Conservation (phyloP, 2,888 invertebrate species). For the Drosophila neonasuta region DNA sequence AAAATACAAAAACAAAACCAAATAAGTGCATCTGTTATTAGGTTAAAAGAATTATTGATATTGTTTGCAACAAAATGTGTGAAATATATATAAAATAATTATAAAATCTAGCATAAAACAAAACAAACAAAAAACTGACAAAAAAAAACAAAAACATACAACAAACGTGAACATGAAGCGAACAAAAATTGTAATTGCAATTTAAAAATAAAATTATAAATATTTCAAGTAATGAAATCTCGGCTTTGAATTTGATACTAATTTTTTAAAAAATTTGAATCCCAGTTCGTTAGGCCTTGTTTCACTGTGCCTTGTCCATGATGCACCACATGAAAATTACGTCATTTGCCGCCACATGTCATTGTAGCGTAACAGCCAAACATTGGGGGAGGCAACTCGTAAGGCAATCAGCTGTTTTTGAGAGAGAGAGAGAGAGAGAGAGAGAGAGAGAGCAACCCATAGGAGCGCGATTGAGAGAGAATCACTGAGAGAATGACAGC, state of each 20-base stretch:
- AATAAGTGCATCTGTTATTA: constrained; percentile 70
- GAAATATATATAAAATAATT: constrained; percentile 63
- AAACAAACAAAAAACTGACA: constrained; percentile 24
- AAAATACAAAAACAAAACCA: constrained; percentile 25
- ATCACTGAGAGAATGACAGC: constrained; percentile 10
- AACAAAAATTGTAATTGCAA: constrained; percentile 68
- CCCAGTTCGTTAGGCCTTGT: background rate
- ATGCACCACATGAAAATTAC: constrained; percentile 51
- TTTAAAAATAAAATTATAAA: constrained; percentile 71
- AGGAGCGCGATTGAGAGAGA: constrained; percentile 15
- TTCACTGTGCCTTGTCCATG: constrained; percentile 20
- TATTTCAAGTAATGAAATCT: constrained; percentile 55
- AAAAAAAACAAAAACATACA: constrained; percentile 32
- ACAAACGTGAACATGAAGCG: constrained; percentile 43
- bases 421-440: constrained; percentile 4
- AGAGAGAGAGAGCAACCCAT: background rate
- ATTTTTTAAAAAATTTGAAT: background rate
- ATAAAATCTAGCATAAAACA: constrained; percentile 61
- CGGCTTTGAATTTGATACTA: constrained; percentile 1
- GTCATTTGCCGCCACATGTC: constrained; percentile 56
- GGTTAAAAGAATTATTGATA: constrained; percentile 75
- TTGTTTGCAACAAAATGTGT: constrained; percentile 76
- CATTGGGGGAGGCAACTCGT: constrained; percentile 26
- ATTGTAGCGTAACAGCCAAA: constrained; percentile 32
- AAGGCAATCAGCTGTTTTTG: constrained; percentile 55